phyloP scores from a whole-genome alignment of 1,140 invertebrate genomes.

The Drosophila asahinai region DNA sequence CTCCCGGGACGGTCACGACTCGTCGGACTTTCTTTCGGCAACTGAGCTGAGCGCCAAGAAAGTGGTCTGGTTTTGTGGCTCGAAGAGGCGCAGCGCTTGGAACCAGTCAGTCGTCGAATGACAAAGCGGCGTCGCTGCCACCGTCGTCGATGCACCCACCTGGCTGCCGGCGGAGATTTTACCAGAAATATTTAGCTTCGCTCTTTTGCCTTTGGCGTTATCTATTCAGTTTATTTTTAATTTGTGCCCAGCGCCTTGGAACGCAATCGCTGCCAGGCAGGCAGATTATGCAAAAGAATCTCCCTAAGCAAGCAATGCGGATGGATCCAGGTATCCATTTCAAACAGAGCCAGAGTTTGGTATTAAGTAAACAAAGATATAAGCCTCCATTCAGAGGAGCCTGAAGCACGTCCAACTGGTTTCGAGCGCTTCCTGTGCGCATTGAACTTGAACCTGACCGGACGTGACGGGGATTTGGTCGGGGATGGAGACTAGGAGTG shows the following conservation, averaged over 20 bases:
- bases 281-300: conserved; percentile 66
- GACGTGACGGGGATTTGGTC: conserved; percentile 54
- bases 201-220: conserved; percentile 22
- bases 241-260: conserved; percentile 48
- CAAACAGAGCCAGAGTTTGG: neutral
- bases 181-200: conserved; percentile 47
- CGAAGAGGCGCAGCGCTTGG: conserved; percentile 55
- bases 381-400: conserved; percentile 26
- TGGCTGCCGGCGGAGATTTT: conserved; percentile 35
- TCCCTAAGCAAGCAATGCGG: conserved; percentile 35
- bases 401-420: conserved; percentile 62
- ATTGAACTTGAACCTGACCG: conserved; percentile 78
- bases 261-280: conserved; percentile 7
- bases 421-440: conserved; percentile 66
- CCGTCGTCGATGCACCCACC: conserved; percentile 49
- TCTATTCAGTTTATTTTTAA: conserved; percentile 11
- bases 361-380: conserved; percentile 33
- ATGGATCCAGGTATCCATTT: conserved; percentile 26
- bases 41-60: conserved; percentile 81
- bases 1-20: conserved; percentile 63
- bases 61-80: conserved; percentile 82
- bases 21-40: conserved; percentile 83
- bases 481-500: neutral
- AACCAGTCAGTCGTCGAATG: conserved; percentile 66
- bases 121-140: conserved; percentile 54